Evolutionary conservation across 1,140 invertebrate genomes (phyloP).

Genomic region (Zaprionus lachaisei): DNA sequence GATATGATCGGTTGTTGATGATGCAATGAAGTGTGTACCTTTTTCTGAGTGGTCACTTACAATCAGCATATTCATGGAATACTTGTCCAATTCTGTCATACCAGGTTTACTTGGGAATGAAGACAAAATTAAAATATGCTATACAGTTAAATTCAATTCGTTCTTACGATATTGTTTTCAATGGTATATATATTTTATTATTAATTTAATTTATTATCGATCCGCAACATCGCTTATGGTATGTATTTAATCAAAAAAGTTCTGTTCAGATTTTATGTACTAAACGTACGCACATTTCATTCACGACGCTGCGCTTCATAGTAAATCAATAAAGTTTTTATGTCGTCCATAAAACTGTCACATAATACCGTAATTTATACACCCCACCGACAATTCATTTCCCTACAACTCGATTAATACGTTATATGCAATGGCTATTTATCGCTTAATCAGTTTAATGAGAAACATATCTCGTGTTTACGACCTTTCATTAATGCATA

Average conservation of each 20-base stretch:
- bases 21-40: constrained; percentile 33
- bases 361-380: constrained; percentile 56
- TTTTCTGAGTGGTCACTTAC: background rate
- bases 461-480: constrained; percentile 59
- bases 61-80: background rate
- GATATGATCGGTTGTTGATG: constrained; percentile 11
- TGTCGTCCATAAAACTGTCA: constrained; percentile 60
- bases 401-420: constrained; percentile 38
- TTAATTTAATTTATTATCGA: background rate
- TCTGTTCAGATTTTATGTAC: background rate
- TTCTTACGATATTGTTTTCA: background rate
- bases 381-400: background rate
- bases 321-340: constrained; percentile 64
- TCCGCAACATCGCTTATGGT: background rate
- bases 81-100: constrained; percentile 1
- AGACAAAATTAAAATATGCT: constrained; percentile 2
- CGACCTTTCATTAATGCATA: constrained; percentile 45
- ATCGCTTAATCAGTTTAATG: constrained; percentile 72
- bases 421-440: constrained; percentile 56
- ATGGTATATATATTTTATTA: background rate
- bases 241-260: constrained; percentile 15
- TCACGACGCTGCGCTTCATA: background rate
- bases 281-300: background rate
- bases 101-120: constrained; percentile 23
- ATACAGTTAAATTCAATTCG: background rate